Conservation (phyloP, 2,888 invertebrate genomes). For the Iselma pallidipennis region DNA sequence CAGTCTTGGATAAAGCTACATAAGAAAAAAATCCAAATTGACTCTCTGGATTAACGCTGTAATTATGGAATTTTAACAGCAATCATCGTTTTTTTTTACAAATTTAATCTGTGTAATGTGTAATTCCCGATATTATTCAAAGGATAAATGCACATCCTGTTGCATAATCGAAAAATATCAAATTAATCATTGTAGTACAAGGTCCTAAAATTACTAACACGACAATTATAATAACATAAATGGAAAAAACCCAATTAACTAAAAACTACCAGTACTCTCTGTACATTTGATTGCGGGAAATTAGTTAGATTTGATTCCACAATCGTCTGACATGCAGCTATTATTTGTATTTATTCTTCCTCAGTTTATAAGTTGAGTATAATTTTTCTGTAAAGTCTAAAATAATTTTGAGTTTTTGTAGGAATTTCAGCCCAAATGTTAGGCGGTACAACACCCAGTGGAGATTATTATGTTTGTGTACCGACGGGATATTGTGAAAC, state of each 20-base stretch:
- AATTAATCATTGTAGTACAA: neutral
- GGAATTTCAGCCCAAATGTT: constrained; percentile 18
- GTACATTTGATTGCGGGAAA: neutral
- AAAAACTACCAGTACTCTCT: neutral
- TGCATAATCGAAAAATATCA: neutral
- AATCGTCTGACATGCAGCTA: neutral
- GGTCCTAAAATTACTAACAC: neutral
- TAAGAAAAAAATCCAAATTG: neutral
- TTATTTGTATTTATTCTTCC: neutral
- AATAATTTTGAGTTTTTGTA: neutral
- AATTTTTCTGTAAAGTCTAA: neutral
- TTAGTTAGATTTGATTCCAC: neutral
- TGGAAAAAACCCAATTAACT: neutral
- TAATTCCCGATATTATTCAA: neutral
- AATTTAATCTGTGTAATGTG: too few relatives aligned
- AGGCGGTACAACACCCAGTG: constrained; percentile 31
- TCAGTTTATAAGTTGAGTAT: neutral
- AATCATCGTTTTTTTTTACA: too few relatives aligned
- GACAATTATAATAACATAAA: too few relatives aligned
- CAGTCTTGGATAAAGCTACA: too few relatives aligned
- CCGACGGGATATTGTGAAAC: constrained; percentile 41
- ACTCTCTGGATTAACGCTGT: neutral
- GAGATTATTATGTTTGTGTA: constrained; percentile 41
- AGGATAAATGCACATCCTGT: neutral
- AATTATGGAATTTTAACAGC: neutral